A percentile compares a stretch with the other conserved stretches of the same genome.
phyloP scores from a whole-genome alignment of 2,888 invertebrate species.

The Andricus curvator region DNA sequence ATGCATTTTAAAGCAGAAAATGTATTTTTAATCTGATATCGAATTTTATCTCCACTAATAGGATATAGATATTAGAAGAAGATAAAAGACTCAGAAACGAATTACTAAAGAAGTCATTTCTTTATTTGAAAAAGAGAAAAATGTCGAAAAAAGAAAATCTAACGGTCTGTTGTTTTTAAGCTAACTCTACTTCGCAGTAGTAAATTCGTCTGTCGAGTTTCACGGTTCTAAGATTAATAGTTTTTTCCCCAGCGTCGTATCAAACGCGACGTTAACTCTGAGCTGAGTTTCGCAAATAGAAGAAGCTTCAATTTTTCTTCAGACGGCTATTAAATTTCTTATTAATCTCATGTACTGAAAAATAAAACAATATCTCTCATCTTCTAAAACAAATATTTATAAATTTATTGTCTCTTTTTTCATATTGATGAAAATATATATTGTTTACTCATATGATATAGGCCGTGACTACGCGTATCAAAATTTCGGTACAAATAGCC shows the following conservation, averaged over 20 bases:
- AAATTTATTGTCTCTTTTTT: too few species aligned
- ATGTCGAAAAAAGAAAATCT: not conserved
- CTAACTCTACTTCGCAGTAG: not conserved
- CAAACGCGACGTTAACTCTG: not conserved
- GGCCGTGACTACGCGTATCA: too few species aligned
- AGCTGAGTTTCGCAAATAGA: not conserved
- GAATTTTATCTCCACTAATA: too few species aligned
- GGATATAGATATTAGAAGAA: too few species aligned
- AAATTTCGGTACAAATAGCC: too few species aligned
- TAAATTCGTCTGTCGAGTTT: not conserved
- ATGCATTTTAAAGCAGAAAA: too few species aligned
- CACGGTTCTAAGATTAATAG: slow-evolving; percentile 5
- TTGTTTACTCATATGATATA: not conserved
- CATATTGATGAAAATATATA: not conserved
- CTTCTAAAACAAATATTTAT: not conserved
- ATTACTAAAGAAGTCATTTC: not conserved
- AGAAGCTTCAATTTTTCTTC: not conserved
- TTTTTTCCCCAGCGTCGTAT: not conserved
- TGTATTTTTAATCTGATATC: too few species aligned
- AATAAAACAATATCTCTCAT: not conserved
- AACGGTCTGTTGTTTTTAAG: not conserved
- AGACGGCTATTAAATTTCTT: not conserved
- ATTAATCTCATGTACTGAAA: not conserved
- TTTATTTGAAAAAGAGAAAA: not conserved
- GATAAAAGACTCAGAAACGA: too few species aligned